Conservation (phyloP, 2,113 vertebrate species). For the Opisthocomus hoazin region DNA sequence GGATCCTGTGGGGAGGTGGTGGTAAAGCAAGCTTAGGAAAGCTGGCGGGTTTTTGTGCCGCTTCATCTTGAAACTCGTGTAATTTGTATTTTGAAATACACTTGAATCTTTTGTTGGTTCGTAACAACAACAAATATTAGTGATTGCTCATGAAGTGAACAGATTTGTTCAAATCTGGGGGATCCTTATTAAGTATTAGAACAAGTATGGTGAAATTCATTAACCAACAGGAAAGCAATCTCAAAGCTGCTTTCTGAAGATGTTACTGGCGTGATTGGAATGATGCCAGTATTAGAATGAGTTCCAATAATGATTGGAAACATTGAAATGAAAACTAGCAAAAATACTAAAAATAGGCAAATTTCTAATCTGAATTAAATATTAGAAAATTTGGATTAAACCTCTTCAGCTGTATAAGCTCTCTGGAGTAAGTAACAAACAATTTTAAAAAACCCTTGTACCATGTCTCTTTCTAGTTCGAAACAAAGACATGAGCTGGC, state of each 20-base stretch:
- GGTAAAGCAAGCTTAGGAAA: neutral
- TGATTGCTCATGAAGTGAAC: neutral
- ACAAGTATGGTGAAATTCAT: neutral
- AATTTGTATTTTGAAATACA: neutral
- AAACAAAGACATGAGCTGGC: constrained; percentile 99
- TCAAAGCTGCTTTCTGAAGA: neutral
- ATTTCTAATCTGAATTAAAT: neutral
- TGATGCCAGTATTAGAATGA: neutral
- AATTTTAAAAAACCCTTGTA: neutral
- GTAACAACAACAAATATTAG: neutral
- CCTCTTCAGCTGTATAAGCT: neutral
- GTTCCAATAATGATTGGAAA: neutral
- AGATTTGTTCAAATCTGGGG: neutral
- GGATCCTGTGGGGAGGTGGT: neutral
- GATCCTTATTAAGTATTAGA: neutral
- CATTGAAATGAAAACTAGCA: neutral
- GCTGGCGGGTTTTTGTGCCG: neutral
- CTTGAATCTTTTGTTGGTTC: neutral
- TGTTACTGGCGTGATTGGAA: neutral
- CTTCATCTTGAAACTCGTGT: neutral
- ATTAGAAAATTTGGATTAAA: neutral
- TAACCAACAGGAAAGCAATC: neutral
- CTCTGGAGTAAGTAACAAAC: neutral
- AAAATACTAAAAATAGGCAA: neutral
- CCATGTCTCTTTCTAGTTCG: constrained; percentile 79